Conservation (phyloP, 2,888 invertebrate species). For the Lepidochitona cinerea region DNA sequence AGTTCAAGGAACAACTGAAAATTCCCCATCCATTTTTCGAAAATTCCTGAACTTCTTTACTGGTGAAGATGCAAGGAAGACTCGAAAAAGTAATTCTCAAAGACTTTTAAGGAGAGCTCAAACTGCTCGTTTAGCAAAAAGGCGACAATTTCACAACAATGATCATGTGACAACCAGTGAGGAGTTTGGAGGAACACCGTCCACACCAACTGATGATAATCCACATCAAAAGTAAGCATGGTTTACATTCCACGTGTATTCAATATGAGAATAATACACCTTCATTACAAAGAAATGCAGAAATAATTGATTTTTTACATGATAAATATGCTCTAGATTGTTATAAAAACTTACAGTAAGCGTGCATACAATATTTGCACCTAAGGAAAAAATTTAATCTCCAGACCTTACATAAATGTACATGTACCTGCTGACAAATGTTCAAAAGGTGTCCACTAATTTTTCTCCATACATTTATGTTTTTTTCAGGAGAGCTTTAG, state of each 20-base stretch:
- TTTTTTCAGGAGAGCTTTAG: background rate
- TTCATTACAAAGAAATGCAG: no score
- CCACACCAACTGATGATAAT: background rate
- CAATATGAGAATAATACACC: no score
- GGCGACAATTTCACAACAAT: background rate
- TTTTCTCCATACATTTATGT: no score
- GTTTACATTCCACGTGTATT: no score
- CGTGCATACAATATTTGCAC: no score
- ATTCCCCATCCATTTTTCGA: conserved; percentile 1
- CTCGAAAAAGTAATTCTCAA: background rate
- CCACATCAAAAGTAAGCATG: background rate
- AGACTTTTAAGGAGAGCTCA: background rate
- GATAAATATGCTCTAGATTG: background rate
- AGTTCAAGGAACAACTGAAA: no score
- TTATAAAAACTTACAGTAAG: background rate
- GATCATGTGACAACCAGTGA: background rate
- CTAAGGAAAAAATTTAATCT: no score
- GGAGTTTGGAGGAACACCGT: background rate
- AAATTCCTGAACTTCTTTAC: background rate
- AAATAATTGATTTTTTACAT: background rate
- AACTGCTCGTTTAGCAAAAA: background rate
- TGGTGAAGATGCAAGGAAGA: no score
- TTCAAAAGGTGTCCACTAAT: no score
- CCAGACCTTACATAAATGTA: no score
- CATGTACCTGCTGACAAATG: no score